Evolutionary conservation across 2,113 vertebrate genomes (phyloP).

Genomic region (Chamaea fasciata): DNA sequence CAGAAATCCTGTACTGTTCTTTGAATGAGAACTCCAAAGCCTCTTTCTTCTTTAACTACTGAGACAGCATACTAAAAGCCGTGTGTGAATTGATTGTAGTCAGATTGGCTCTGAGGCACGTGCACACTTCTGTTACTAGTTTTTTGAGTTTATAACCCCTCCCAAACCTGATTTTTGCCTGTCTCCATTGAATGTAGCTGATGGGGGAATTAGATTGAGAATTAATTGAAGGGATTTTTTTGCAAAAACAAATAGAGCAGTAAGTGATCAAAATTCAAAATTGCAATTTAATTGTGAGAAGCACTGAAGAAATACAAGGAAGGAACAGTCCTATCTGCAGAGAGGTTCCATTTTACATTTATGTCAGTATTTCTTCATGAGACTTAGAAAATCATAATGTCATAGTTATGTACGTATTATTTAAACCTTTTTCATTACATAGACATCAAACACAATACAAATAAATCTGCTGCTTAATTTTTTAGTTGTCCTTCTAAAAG

Average conservation of each 20-base stretch:
- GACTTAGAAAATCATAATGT: not conserved
- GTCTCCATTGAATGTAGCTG: not conserved
- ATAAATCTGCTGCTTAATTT: not conserved
- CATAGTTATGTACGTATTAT: not conserved
- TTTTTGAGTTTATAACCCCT: not conserved
- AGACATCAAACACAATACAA: not conserved
- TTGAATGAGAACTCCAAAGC: constrained; percentile 12
- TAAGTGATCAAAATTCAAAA: not conserved
- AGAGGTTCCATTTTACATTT: not conserved
- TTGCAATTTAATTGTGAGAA: not conserved
- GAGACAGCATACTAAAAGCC: not conserved
- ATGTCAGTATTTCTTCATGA: not conserved
- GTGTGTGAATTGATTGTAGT: not conserved
- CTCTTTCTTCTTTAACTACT: constrained; percentile 4
- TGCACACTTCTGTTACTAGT: not conserved
- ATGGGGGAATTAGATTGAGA: not conserved
- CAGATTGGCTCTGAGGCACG: not conserved
- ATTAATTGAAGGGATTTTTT: not conserved
- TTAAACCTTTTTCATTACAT: not conserved
- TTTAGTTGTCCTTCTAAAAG: not conserved
- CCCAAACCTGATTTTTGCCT: not conserved
- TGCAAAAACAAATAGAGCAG: not conserved
- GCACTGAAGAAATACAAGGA: not conserved
- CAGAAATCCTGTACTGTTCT: not conserved
- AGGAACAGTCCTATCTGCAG: not conserved